These are phyloP conservation scores for Merops nubicus DNA, from an alignment of 2,113 vertebrate species.

Conservation along the genomic window DNA sequence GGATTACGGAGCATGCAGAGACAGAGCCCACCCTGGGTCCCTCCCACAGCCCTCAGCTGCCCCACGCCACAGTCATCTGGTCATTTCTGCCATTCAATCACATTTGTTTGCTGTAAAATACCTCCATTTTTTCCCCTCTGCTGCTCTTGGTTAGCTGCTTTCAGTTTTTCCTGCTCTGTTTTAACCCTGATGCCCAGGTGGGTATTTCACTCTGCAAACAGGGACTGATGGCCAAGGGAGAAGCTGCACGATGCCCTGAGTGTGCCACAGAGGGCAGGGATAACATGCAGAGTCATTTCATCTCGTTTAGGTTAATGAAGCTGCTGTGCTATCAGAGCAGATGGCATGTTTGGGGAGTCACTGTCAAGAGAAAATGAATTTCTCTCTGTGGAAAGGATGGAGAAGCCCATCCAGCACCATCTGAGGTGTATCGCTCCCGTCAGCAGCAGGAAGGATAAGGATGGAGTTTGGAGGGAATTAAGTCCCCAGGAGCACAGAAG, in stretches of 20 bases:
- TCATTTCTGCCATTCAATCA: not conserved
- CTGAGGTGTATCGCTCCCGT: fast-evolving
- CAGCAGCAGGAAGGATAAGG: not conserved
- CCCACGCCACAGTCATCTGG: too few species aligned
- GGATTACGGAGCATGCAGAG: not conserved
- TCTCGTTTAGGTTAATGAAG: not conserved
- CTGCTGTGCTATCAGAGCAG: not conserved
- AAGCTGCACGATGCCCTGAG: not conserved
- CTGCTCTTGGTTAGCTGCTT: not conserved
- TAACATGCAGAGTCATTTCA: fast-evolving
- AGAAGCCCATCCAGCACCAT: not conserved
- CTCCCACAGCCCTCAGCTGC: too few species aligned
- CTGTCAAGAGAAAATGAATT: not conserved
- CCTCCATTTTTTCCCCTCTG: not conserved
- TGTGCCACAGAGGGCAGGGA: fast-evolving
- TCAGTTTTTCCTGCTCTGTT: not conserved
- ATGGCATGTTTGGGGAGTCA: not conserved
- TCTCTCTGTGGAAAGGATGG: not conserved
- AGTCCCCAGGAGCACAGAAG: not conserved
- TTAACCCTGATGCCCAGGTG: not conserved
- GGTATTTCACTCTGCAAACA: not conserved
- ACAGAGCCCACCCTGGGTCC: too few species aligned
- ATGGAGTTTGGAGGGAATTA: not conserved
- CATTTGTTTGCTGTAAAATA: not conserved
- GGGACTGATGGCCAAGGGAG: not conserved